Evolutionary conservation across 2,888 invertebrate species (phyloP), one percentile per base, ranked within the genome.

Genomic region (Drosophila conformis): DNA sequence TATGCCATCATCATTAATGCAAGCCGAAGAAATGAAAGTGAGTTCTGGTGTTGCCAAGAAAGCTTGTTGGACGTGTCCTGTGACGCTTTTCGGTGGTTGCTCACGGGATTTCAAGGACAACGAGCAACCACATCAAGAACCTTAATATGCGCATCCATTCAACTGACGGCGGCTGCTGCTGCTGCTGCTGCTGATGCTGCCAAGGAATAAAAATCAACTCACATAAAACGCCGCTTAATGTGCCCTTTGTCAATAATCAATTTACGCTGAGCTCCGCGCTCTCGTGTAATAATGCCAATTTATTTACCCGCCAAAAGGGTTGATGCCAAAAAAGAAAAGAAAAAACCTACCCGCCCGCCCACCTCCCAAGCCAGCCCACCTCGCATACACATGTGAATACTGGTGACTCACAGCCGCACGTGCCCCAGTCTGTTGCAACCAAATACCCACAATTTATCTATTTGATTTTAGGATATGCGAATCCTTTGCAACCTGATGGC

Each of bases 1-100:
- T 51, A 21, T 35, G 42, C 53, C 86, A 2, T 91, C 87, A 91
- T 92, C 82, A 92, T 91, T 92, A 91, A 92, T 92, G 91, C 90
- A 91, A 77, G 81, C 83, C 80, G 61, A 86, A 69, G 81, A 85
- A 86, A 91, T 91, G 90, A 89, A 91, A 90, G 91, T 87, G 85
- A 89, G 83, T 90, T 76, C 29, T 57, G 52, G 27, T 76, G 62
- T 71, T 40, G 66, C 53, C 11, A 8, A 51, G 35, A 49, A 64
- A 27, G 51, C 68, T 25, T 25, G 25, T 15, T 8, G 46, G 42
- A n/a, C 42, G 11, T 53, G 51, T 27, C 40, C n/a, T 38, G 46
- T 3, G 31, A 13, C 33, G 35, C 21, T 21, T 38, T 40, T 53
- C 31, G 65, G 62, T 66, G 61, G 58, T 54, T 69, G 68, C 33